Percentiles rank a stretch among this genome's conserved stretches.
Evolutionary conservation across 2,797 vertebrate genomes (phyloP).

Genomic region (Carduelis carduelis): DNA sequence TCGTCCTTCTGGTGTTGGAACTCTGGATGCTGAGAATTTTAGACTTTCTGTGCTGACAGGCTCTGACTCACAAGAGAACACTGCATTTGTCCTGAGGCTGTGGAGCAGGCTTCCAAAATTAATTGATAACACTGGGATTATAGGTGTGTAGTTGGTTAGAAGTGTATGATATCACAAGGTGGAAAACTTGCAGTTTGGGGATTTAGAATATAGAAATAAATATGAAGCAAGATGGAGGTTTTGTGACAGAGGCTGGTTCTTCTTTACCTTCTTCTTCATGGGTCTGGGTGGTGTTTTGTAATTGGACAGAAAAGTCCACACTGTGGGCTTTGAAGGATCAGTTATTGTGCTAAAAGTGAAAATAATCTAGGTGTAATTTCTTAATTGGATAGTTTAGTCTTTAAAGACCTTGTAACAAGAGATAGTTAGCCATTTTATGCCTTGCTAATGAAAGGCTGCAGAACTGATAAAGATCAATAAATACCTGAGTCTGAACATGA

Average conservation of each 20-base stretch:
- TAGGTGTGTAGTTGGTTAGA: not conserved
- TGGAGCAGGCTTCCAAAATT: not conserved
- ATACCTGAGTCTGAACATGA: not conserved
- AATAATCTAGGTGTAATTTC: not conserved
- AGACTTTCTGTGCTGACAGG: not conserved
- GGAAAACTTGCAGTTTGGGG: not conserved
- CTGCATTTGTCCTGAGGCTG: not conserved
- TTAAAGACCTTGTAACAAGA: not conserved
- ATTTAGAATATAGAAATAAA: not conserved
- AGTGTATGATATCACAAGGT: not conserved
- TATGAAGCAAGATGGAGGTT: not conserved
- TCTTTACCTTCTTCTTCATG: not conserved
- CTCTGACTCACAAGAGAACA: not conserved
- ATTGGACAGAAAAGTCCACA: not conserved
- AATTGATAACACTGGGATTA: not conserved
- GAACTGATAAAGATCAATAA: not conserved
- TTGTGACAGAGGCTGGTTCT: not conserved
- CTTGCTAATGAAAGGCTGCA: not conserved
- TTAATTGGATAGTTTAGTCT: not conserved
- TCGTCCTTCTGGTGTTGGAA: not conserved
- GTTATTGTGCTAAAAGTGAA: not conserved
- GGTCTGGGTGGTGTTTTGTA: not conserved
- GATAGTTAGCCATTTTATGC: not conserved
- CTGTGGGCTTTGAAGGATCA: fast-evolving
- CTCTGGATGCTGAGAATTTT: not conserved